phyloP scores from a whole-genome alignment of 2,888 invertebrate species.

The Heliconius aoede region DNA sequence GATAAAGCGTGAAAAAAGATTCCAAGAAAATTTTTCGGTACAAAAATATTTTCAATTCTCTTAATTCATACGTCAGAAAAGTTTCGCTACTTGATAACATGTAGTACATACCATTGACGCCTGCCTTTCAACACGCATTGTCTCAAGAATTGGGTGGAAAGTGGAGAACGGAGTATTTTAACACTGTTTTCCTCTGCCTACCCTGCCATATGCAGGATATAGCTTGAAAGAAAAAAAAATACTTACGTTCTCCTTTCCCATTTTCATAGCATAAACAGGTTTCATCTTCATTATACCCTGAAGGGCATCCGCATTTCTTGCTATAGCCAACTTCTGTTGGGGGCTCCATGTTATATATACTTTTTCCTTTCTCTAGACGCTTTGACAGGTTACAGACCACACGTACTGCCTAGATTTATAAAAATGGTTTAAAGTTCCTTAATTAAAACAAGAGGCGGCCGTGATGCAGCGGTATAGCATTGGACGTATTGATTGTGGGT shows the following conservation, averaged over 20 bases:
- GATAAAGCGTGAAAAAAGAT: too few relatives aligned
- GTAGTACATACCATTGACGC: too few relatives aligned
- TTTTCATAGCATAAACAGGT: slow-evolving; percentile 62
- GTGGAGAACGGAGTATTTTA: too few relatives aligned
- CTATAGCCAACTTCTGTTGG: slow-evolving; percentile 52
- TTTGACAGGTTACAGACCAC: slow-evolving; percentile 69
- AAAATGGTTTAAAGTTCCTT: not conserved
- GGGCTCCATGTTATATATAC: slow-evolving; percentile 54
- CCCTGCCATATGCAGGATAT: too few relatives aligned
- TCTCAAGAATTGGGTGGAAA: too few relatives aligned
- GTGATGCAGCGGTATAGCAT: not conserved
- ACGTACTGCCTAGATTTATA: slow-evolving; percentile 55
- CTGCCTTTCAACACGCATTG: too few relatives aligned
- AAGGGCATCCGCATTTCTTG: slow-evolving; percentile 65
- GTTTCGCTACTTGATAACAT: too few relatives aligned
- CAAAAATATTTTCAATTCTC: too few relatives aligned
- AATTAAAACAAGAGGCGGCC: not conserved
- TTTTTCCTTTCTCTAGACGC: slow-evolving; percentile 45
- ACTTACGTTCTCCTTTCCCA: slow-evolving; percentile 27
- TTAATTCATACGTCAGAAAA: too few relatives aligned
- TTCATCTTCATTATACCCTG: slow-evolving; percentile 59
- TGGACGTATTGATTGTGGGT: not conserved
- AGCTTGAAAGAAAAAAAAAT: not conserved
- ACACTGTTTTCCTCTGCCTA: not conserved
- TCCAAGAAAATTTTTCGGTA: too few relatives aligned